These are phyloP conservation scores for Trissolcus brochymenae DNA, from an alignment of 2,888 invertebrate genomes.

Conservation along the genomic window DNA sequence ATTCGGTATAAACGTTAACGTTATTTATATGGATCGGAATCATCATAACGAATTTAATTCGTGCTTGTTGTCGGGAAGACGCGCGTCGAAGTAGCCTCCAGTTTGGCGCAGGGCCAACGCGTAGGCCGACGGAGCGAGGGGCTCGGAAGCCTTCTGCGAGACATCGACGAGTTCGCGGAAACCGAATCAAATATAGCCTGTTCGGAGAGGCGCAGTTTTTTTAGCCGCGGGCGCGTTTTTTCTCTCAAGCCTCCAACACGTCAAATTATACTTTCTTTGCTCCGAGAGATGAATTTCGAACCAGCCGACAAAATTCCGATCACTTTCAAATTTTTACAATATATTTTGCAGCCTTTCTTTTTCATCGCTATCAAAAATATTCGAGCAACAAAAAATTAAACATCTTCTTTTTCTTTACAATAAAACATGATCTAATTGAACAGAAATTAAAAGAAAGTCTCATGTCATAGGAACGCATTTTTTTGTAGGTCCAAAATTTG, in stretches of 20 bases:
- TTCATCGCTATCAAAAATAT: too few relatives aligned
- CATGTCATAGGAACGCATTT: too few relatives aligned
- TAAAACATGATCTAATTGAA: too few relatives aligned
- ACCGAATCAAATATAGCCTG: conserved; percentile 56
- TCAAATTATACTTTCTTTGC: conserved; percentile 11
- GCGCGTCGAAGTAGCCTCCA: conserved; percentile 46
- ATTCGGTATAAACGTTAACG: conserved; percentile 29
- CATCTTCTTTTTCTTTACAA: too few relatives aligned
- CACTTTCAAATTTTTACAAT: too few relatives aligned
- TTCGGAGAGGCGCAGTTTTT: conserved; percentile 41
- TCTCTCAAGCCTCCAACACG: conserved; percentile 1
- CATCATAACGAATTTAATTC: conserved; percentile 40
- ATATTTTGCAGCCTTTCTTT: too few relatives aligned
- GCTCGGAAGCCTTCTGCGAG: conserved; percentile 54
- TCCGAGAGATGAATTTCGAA: too few relatives aligned
- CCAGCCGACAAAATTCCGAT: too few relatives aligned
- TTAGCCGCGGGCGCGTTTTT: conserved; percentile 12
- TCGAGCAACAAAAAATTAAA: too few relatives aligned
- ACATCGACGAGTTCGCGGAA: conserved; percentile 56
- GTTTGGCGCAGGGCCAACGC: conserved; percentile 53
- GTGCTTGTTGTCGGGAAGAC: conserved; percentile 38
- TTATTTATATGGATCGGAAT: conserved; percentile 50
- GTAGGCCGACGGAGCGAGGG: conserved; percentile 45
- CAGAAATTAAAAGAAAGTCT: too few relatives aligned
- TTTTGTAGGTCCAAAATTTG: too few relatives aligned